These are phyloP conservation scores for Microdon myrmicae DNA, from an alignment of 2,888 invertebrate genomes.

Conservation along the genomic window DNA sequence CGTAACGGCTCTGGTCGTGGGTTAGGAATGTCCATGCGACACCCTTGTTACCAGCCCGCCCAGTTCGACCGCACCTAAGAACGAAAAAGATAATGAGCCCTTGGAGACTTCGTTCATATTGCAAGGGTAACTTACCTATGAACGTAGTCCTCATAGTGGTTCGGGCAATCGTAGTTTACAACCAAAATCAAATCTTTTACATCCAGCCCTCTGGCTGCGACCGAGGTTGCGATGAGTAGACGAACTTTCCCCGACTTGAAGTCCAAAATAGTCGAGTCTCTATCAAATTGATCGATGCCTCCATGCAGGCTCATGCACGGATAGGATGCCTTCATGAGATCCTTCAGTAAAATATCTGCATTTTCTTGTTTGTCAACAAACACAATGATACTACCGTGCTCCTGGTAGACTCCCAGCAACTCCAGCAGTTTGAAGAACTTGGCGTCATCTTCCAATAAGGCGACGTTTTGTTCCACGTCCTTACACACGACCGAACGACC, in stretches of 20 bases:
- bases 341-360: slow-evolving; percentile 91
- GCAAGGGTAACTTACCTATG: slow-evolving; percentile 71
- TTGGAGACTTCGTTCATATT: no score
- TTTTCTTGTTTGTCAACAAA: slow-evolving; percentile 99
- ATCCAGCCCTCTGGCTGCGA: slow-evolving; percentile 97
- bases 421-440: slow-evolving; percentile 98
- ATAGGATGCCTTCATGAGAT: slow-evolving; percentile 96
- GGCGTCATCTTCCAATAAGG: slow-evolving; percentile 93
- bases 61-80: slow-evolving; percentile 86
- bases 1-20: slow-evolving; percentile 91
- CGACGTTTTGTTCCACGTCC: slow-evolving; percentile 95
- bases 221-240: slow-evolving; percentile 95
- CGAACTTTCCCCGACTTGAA: slow-evolving; percentile 96
- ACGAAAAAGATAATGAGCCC: not conserved
- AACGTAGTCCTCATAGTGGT: slow-evolving; percentile 99
- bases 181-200: slow-evolving; percentile 97
- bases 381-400: slow-evolving; percentile 92
- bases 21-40: slow-evolving; percentile 97
- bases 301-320: slow-evolving; percentile 97
- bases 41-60: slow-evolving; percentile 94
- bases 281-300: slow-evolving; percentile 98
- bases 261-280: slow-evolving; percentile 96
- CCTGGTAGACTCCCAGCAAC: slow-evolving; percentile 91
- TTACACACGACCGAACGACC: slow-evolving; percentile 97
- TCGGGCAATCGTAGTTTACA: slow-evolving; percentile 98